A percentile compares a stretch with the other conserved stretches of the same genome.
These are phyloP conservation scores for Microplitis deprimator DNA, from an alignment of 2,888 invertebrate genomes.

Conservation along the genomic window DNA sequence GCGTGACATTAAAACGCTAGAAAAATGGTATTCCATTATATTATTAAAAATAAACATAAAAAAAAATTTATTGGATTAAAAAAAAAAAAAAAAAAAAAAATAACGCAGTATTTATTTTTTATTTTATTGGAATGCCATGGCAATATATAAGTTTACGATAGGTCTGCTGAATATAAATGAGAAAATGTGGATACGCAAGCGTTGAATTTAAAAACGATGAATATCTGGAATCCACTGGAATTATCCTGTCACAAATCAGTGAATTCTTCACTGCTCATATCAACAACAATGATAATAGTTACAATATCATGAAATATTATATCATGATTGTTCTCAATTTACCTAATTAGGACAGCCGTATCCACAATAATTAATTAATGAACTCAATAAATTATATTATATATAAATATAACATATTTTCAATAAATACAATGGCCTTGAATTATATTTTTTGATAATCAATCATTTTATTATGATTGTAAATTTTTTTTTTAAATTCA, in stretches of 20 bases:
- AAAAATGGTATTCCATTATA: neutral
- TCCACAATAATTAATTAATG: too few relatives aligned
- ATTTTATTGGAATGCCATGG: constrained; percentile 18
- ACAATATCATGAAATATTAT: constrained; percentile 29
- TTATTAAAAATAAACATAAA: neutral
- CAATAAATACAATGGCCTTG: too few relatives aligned
- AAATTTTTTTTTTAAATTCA: too few relatives aligned
- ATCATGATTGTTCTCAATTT: constrained; percentile 29
- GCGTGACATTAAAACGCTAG: constrained; percentile 10
- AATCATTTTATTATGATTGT: too few relatives aligned
- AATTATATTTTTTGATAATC: too few relatives aligned
- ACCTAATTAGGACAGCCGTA: neutral
- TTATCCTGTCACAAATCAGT: constrained; percentile 12
- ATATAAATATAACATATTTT: too few relatives aligned
- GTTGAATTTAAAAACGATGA: constrained; percentile 18
- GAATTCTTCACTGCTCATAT: constrained; percentile 6
- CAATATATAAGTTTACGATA: neutral
- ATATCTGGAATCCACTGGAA: constrained; percentile 25
- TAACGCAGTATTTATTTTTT: neutral
- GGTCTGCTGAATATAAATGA: constrained; percentile 26
- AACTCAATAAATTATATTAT: too few relatives aligned
- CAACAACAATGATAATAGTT: neutral
- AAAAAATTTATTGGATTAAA: neutral
- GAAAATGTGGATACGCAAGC: constrained; percentile 7
- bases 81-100: neutral